A percentile compares a stretch with the other conserved stretches of the same genome.
These are phyloP conservation scores for Xerus rutilus DNA, from an alignment of 2,797 vertebrate species.

Conservation along the genomic window DNA sequence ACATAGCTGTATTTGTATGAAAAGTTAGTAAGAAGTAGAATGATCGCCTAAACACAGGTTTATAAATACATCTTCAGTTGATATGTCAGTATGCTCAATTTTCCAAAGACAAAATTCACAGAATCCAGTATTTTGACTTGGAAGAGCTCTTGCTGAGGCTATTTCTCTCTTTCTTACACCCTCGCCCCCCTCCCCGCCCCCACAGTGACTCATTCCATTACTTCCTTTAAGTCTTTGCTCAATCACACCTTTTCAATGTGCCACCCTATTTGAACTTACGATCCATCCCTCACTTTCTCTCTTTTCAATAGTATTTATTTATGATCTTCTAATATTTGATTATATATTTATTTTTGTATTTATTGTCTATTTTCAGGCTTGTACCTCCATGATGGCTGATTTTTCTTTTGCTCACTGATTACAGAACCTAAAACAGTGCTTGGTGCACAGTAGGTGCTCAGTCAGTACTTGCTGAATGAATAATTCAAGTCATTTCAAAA, in stretches of 20 bases:
- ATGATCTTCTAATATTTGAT: neutral
- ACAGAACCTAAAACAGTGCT: neutral
- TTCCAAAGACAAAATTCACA: neutral
- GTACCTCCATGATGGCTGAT: neutral
- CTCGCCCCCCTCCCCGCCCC: no score
- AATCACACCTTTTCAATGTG: neutral
- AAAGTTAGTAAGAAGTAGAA: neutral
- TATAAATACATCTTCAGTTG: neutral
- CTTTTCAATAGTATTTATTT: neutral
- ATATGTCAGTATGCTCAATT: neutral
- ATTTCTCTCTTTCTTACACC: neutral
- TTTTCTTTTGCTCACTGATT: neutral
- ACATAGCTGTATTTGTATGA: neutral
- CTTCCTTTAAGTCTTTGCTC: neutral
- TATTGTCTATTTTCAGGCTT: neutral
- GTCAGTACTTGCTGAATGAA: neutral
- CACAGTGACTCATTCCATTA: neutral
- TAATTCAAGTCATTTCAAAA: neutral
- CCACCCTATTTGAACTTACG: neutral
- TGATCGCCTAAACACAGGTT: neutral
- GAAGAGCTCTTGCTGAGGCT: neutral
- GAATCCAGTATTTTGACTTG: neutral
- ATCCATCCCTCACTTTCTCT: neutral
- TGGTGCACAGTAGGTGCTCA: neutral
- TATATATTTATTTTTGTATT: neutral